Base-by-base conservation (phyloP, 2,113 vertebrate genomes). In the Tylochromis polylepis region DNA sequence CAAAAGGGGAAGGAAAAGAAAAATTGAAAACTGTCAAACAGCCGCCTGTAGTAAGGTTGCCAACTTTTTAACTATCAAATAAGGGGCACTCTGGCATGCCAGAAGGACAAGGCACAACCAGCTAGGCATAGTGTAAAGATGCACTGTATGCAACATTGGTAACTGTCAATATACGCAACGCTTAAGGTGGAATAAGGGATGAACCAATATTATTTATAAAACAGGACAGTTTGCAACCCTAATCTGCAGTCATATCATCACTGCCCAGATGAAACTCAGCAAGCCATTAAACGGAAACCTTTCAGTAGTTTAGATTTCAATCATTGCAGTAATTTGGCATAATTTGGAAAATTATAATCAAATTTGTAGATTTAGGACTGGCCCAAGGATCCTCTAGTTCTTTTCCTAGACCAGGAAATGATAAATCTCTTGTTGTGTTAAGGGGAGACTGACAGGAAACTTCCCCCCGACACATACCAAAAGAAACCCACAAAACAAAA, bases 81-180 rank as follows among this genome's bases (percentile, higher is more conserved):
- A 31, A 59, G 27, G 0, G 14, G 2, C 27, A 5, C 4, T 5
- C 27, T 16, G 1, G 8, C 0, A 2, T 57, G 1, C 4, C 4
- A 0, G 27, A 3, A 31, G 27, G 15, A 59, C 18, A 59, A 18
- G 10, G 57, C 27, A 59, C 58, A 59, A 31, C 8, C 8, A 4
- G 27, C 27, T 59, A 27, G 27, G 15, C 27, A 29, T 59, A 59
- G 57, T 0, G 27, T 16, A 59, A 31, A 10, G 27, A 31, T 1
- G 58, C 27, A 59, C 15, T 1, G 8, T 60, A 60, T 60, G 58
- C 15, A 18, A 31, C 8, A 10, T 0, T 60, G 27, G 58, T 59
- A 18, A 31, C 3, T 3, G 27, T 59, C 8, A 31, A 59, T 29
- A 16, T 16, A 59, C 7, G 27, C 31, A 59, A 59, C 0, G 4